These are phyloP conservation scores for Pleuronectes platessa DNA, from an alignment of 2,113 vertebrate genomes.

Conservation along the genomic window DNA sequence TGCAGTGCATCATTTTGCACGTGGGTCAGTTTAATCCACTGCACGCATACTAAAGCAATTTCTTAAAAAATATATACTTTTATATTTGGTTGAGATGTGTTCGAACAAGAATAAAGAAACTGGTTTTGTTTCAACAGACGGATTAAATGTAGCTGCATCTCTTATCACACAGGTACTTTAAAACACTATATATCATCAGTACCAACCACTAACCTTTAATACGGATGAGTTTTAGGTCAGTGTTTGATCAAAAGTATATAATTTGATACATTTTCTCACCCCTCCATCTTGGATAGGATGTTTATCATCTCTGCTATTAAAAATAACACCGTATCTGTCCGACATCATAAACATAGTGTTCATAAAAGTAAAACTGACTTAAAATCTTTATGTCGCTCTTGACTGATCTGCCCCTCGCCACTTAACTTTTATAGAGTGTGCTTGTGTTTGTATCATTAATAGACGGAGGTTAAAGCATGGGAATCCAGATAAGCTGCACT, in stretches of 20 bases:
- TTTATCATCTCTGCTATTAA: slow-evolving; percentile 43
- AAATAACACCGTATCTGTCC: slow-evolving; percentile 20
- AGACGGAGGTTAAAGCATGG: slow-evolving; percentile 37
- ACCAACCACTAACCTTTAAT: neutral
- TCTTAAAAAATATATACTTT: too few species aligned
- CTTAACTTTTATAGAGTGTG: slow-evolving; percentile 24
- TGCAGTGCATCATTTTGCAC: too few species aligned
- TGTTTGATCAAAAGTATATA: neutral
- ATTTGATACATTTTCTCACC: neutral
- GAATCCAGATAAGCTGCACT: slow-evolving; percentile 34
- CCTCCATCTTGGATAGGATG: slow-evolving; percentile 4
- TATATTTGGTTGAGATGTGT: neutral
- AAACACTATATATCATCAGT: neutral
- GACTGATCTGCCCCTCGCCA: neutral
- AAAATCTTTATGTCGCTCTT: too few species aligned
- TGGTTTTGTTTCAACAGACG: neutral
- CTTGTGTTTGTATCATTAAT: slow-evolving; percentile 43
- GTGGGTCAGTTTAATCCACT: neutral
- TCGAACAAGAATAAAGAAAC: neutral
- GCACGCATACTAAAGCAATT: neutral
- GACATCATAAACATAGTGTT: neutral
- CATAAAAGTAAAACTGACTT: neutral
- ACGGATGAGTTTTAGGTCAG: neutral
- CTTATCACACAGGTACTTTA: neutral
- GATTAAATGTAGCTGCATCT: neutral